Base-by-base conservation (phyloP, 1,140 invertebrate species). In the Drusus annulatus region DNA sequence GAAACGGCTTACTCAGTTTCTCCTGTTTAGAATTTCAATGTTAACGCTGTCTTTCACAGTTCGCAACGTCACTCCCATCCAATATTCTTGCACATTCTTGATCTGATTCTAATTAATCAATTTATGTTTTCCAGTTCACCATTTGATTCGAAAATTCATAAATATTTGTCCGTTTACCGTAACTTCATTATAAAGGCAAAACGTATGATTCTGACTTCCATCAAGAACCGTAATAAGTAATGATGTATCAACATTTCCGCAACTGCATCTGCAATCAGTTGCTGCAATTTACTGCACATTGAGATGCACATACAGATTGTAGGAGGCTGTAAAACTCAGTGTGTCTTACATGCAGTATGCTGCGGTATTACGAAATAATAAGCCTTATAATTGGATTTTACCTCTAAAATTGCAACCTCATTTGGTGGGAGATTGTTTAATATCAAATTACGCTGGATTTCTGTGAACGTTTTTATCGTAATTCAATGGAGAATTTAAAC, bases 211-310 rank as follows among this genome's bases (percentile, higher is more conserved):
- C 5, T 45, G 5, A 7, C 5, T 45, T 45, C 10, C 36, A 45
- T 45, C 36, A 45, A 45, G 17, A 60, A 21, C 56, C 23, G 16
- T 28, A 63, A 63, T 36, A 45, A 50, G 65, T 45, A 69, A 69
- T 69, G 45, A 69, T n/a, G 17, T 69, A 69, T 63, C 62, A 63
- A 63, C 65, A 7, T 74, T 10, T n/a, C 36, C 13, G 23, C n/a
- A 17, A 13, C 21, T 28, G 28, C 52, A 52, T 15, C 25, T 74
- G 69, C 69, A 74, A 74, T 74, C 69, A 28, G 51, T 51, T 74
- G 69, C 52, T 56, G 69, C 51, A 74, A 74, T 74, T 74, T 74
- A 31, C 69, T 74, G 65, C 65, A 69, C 45, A 69, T 69, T 52
- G 50, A 17, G 50, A 74, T 74, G 65, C 65, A 69, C 45, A 69